A percentile compares a stretch with the other conserved stretches of the same genome.
Conservation (phyloP, 2,113 vertebrate genomes). For the Poeciliopsis turrubarensis region DNA sequence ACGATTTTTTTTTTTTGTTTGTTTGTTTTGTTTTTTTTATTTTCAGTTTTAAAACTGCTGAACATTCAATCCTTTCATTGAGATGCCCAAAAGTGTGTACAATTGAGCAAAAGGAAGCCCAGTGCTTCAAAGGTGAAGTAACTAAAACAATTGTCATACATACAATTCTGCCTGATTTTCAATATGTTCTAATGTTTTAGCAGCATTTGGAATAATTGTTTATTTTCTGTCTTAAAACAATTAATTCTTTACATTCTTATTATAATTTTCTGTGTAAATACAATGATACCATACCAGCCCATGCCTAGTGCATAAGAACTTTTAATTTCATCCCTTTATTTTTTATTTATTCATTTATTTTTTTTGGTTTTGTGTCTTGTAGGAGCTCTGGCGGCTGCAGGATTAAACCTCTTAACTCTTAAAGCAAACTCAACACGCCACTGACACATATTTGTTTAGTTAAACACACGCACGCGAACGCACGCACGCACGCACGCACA, state of each 20-base stretch:
- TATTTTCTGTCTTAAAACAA: background rate
- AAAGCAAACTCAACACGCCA: slow-evolving; percentile 37
- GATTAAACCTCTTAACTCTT: slow-evolving; percentile 38
- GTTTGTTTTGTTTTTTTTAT: background rate
- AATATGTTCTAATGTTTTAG: background rate
- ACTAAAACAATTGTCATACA: background rate
- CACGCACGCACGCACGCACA: slow-evolving; percentile 31
- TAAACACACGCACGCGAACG: no score
- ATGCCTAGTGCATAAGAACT: slow-evolving; percentile 10
- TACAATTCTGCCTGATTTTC: background rate
- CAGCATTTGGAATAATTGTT: background rate
- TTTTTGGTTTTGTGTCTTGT: slow-evolving; percentile 74
- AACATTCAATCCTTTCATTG: background rate
- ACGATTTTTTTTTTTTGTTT: background rate
- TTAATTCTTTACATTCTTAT: background rate
- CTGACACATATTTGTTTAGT: slow-evolving; percentile 45
- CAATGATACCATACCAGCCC: background rate
- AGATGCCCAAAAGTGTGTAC: background rate
- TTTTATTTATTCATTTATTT: no score
- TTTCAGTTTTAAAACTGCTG: background rate
- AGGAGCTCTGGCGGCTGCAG: slow-evolving; percentile 61
- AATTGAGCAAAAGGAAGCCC: background rate
- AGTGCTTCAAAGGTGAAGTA: no score
- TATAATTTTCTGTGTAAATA: background rate
- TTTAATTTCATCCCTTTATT: slow-evolving; percentile 26